phyloP scores from a whole-genome alignment of 2,113 vertebrate genomes.

The Heteronetta atricapilla region DNA sequence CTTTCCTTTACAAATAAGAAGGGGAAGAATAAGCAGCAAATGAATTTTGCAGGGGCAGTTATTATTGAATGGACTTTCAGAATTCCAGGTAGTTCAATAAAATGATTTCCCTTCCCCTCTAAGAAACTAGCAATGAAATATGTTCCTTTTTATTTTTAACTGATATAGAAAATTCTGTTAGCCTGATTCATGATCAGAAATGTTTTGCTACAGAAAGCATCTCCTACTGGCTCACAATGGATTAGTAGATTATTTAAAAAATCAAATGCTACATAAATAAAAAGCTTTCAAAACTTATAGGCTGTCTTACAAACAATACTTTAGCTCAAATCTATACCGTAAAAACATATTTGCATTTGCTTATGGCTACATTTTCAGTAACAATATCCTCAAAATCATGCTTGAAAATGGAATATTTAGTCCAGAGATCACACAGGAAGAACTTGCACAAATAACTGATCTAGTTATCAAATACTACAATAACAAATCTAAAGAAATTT shows the following conservation, averaged over 20 bases:
- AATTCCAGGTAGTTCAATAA: background rate
- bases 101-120: background rate
- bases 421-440: background rate
- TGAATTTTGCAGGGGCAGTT: background rate
- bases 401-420: background rate
- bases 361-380: background rate
- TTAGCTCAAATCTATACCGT: background rate
- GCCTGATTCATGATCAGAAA: background rate
- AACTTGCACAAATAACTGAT: background rate
- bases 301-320: background rate
- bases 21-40: background rate
- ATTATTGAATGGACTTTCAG: background rate
- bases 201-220: background rate
- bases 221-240: background rate
- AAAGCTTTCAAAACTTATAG: background rate
- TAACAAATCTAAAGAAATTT: background rate
- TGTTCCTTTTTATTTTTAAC: background rate
- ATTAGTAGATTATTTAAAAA: background rate
- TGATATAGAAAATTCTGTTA: background rate
- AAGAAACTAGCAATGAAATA: background rate
- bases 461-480: background rate
- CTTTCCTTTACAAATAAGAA: background rate
- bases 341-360: background rate
- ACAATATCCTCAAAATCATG: background rate
- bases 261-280: background rate